Percentiles rank a stretch among this genome's conserved stretches.
These are phyloP conservation scores for Sisor rabdophorus DNA, from an alignment of 2,113 vertebrate genomes.

Conservation along the genomic window DNA sequence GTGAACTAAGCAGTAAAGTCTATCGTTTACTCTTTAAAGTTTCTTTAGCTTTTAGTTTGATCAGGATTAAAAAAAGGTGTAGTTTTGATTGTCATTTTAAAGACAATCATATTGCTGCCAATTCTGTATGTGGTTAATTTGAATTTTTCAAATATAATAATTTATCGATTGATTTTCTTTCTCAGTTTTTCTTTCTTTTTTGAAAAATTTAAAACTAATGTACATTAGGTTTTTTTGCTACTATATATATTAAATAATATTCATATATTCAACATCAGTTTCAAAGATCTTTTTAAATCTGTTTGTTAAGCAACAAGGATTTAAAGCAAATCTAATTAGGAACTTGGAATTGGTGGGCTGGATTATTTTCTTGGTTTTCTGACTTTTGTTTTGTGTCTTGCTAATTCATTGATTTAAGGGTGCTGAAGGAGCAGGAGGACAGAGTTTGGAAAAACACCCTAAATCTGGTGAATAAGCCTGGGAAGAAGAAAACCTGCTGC, in stretches of 20 bases:
- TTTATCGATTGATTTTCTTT: no score
- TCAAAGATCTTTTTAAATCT: not conserved
- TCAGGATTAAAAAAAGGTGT: not conserved
- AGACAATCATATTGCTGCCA: no score
- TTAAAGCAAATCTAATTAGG: not conserved
- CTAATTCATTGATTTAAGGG: constrained; percentile 57
- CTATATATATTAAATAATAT: no score
- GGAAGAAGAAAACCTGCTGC: constrained; percentile 83
- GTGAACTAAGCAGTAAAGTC: not conserved
- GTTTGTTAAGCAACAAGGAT: not conserved
- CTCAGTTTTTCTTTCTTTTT: no score
- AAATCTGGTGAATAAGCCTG: constrained; percentile 61
- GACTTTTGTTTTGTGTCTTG: not conserved
- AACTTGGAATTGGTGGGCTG: not conserved
- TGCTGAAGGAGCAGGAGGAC: constrained; percentile 85
- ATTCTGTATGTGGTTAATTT: no score
- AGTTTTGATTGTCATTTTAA: not conserved
- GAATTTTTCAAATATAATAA: no score
- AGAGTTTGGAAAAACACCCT: constrained; percentile 74
- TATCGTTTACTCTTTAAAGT: not conserved
- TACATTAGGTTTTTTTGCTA: no score
- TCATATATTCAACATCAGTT: no score
- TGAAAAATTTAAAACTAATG: no score
- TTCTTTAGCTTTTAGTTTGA: not conserved
- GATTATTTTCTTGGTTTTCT: not conserved